These are phyloP conservation scores for Trachelus stipa DNA, from an alignment of 2,888 invertebrate genomes.

Conservation along the genomic window DNA sequence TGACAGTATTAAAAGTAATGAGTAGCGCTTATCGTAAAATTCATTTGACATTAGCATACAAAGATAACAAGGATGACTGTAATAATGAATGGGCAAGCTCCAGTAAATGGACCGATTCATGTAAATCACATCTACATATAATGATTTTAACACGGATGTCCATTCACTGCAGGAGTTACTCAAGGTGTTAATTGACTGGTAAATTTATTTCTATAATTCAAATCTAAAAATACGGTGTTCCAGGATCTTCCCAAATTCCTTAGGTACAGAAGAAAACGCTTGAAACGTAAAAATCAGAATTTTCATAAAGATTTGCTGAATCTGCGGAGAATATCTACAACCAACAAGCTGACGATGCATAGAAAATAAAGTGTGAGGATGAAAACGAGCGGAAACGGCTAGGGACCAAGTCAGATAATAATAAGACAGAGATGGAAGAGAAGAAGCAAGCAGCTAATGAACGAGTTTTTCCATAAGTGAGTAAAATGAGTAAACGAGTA, in stretches of 20 bases:
- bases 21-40: not conserved
- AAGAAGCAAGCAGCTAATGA: not conserved
- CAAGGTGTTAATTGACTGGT: too few species aligned
- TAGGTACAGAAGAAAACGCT: not conserved
- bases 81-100: too few species aligned
- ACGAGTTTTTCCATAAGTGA: not conserved
- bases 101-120: too few species aligned
- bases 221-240: not conserved
- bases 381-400: not conserved
- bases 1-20: conserved; percentile 20
- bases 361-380: not conserved
- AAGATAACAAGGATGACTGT: not conserved
- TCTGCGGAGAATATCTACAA: not conserved
- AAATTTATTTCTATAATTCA: not conserved
- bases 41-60: not conserved
- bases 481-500: not conserved
- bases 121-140: too few species aligned
- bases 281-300: not conserved
- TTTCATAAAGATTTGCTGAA: not conserved
- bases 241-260: not conserved
- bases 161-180: too few species aligned
- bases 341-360: not conserved
- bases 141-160: too few species aligned
- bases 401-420: not conserved
- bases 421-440: not conserved